Conservation (phyloP, 2,888 invertebrate genomes). For the Pedicia rivosa region DNA sequence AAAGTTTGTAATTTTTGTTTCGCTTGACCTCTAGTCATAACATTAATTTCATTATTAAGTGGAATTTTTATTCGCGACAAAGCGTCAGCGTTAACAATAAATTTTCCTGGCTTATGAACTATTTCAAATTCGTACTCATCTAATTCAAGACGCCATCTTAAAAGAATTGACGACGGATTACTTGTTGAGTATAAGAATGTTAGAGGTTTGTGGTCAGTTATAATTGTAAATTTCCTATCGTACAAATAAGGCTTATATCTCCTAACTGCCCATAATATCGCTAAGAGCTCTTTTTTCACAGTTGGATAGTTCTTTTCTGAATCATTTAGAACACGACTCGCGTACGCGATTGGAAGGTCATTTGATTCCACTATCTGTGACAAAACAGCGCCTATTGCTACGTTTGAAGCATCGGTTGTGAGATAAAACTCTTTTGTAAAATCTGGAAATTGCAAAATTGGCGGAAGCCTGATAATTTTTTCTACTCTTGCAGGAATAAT, state of each 20-base stretch:
- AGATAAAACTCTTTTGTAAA: not conserved
- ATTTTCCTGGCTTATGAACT: not conserved
- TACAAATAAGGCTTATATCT: not conserved
- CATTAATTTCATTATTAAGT: too few species aligned
- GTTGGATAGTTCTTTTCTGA: not conserved
- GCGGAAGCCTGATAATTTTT: too few species aligned
- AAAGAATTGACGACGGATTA: not conserved
- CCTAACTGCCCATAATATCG: not conserved
- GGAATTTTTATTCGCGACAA: conserved; percentile 4
- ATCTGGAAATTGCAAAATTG: conserved; percentile 1
- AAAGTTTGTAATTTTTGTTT: too few species aligned
- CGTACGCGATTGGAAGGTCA: not conserved
- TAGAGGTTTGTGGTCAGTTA: not conserved
- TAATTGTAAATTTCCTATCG: not conserved
- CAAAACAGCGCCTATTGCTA: not conserved
- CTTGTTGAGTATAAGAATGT: not conserved
- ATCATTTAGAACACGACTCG: not conserved
- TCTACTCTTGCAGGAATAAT: too few species aligned
- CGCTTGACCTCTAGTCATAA: too few species aligned
- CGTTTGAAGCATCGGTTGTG: not conserved
- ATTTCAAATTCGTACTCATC: not conserved
- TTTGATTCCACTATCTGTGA: not conserved
- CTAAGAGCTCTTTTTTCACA: too few species aligned
- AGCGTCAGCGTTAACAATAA: not conserved
- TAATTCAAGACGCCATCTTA: not conserved